Conservation (phyloP, 2,888 invertebrate species). For the Eristalis arbustorum region DNA sequence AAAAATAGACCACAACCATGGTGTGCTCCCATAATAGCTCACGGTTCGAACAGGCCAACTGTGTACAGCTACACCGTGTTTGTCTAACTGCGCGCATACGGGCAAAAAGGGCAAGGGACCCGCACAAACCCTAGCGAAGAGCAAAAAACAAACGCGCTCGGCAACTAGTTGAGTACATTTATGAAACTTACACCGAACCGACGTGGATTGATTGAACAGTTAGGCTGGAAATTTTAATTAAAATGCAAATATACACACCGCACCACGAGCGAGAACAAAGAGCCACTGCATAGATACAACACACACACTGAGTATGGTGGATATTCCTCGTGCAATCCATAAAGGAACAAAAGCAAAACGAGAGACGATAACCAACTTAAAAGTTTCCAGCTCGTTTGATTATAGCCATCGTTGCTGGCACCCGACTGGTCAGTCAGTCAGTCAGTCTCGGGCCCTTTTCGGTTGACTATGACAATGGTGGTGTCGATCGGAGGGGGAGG, state of each 20-base stretch:
- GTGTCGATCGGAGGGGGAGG: constrained; percentile 5
- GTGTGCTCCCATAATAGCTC: not conserved
- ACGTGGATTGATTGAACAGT: constrained; percentile 70
- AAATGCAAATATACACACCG: constrained; percentile 72
- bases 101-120: not conserved
- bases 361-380: constrained; percentile 19
- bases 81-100: not conserved
- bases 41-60: not conserved
- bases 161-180: constrained; percentile 54
- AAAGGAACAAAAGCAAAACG: constrained; percentile 3
- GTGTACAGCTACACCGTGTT: no score
- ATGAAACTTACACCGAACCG: constrained; percentile 65
- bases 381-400: constrained; percentile 62
- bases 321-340: constrained; percentile 41
- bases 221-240: constrained; percentile 74
- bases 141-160: not conserved
- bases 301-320: not conserved
- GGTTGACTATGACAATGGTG: not conserved
- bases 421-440: constrained; percentile 37
- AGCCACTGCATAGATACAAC: constrained; percentile 15
- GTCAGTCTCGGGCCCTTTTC: constrained; percentile 1
- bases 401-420: constrained; percentile 51
- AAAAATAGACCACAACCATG: not conserved
- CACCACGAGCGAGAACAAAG: constrained; percentile 46
- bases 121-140: not conserved